Evolutionary conservation across 2,888 invertebrate genomes (phyloP), one percentile per base, ranked within the genome.

Genomic region (Spatulosminthurus flaviceps): DNA sequence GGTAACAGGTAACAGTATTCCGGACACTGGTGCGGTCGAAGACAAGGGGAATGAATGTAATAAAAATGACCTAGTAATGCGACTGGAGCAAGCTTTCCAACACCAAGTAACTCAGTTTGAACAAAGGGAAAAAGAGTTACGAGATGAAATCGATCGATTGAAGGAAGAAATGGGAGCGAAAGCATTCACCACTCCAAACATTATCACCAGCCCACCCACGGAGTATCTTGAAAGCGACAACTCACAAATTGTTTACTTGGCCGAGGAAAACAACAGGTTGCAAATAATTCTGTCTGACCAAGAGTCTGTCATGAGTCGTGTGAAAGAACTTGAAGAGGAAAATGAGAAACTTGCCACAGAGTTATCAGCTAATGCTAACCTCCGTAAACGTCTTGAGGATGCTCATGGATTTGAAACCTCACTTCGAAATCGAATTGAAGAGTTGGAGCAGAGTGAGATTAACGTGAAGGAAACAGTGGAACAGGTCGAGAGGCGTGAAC

Each of bases 391-490:
- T 74, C 80, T 86, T 24, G 84, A 84, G 22, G 83, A 83, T 19
- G 78, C 83, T 29, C 81, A 82, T 73, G 79, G 79, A 43, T 71
- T 88, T 72, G 91, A 92, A 81, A 89, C 91, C 70, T 90, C 90
- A 43, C 88, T 93, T 80, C 92, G 92, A 86, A 88, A 88, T 71
- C 89, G 91, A 80, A 90, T 93, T 24, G 89, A 89, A 51, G 92
- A 92, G 82, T 86, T 93, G 74, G 91, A 92, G 86, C 88, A 90
- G 74, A 89, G 91, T 69, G 92, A 93, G 86, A 89, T 80, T 41
- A 70, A 79, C 28, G 78, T 78, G 26, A 83, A 81, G 70, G 81
- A 79, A 51, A 75, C 80, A 34, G 78, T 80, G n/a, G 77, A 70
- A 11, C 74, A 81, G 26, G 51, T 81, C 9, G 82, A 83, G 66